Conservation (phyloP, 2,888 invertebrate species). For the Rapana venosa region DNA sequence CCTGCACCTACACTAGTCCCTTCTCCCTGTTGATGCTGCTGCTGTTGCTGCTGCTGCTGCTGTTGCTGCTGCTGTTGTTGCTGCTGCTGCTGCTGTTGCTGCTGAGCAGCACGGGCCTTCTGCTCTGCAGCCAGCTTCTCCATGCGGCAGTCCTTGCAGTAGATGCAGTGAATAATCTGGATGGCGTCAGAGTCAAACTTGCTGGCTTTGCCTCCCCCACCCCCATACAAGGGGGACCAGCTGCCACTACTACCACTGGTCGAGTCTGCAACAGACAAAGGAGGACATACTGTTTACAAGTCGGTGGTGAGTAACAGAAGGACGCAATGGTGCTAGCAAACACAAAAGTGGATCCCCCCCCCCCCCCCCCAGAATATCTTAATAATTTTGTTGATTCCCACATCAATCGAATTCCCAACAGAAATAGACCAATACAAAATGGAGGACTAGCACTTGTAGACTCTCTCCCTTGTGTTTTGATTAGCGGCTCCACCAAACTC, state of each 20-base stretch:
- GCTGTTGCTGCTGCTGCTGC: slow-evolving; percentile 17
- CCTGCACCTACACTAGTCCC: background rate
- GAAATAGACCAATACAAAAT: no score
- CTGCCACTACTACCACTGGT: slow-evolving; percentile 58
- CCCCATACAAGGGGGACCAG: slow-evolving; percentile 73
- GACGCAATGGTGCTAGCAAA: no score
- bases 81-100: background rate
- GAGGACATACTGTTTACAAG: no score
- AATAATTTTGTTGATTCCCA: no score
- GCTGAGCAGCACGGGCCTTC: slow-evolving; percentile 56
- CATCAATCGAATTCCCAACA: no score
- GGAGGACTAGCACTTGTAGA: no score
- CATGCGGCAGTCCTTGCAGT: slow-evolving; percentile 74
- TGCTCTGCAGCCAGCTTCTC: slow-evolving; percentile 64
- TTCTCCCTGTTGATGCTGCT: slow-evolving; percentile 31
- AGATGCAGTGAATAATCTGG: slow-evolving; percentile 74
- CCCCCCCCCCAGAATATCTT: no score
- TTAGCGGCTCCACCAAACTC: no score
- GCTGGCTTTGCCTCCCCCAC: slow-evolving; percentile 49
- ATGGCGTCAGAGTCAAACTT: slow-evolving; percentile 70
- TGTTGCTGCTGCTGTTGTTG: background rate
- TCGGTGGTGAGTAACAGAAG: no score
- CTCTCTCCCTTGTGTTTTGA: no score
- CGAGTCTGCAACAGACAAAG: slow-evolving; percentile 60
- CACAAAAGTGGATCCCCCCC: no score